phyloP scores from a whole-genome alignment of 2,888 invertebrate genomes.

The Sclerodermus sp. region DNA sequence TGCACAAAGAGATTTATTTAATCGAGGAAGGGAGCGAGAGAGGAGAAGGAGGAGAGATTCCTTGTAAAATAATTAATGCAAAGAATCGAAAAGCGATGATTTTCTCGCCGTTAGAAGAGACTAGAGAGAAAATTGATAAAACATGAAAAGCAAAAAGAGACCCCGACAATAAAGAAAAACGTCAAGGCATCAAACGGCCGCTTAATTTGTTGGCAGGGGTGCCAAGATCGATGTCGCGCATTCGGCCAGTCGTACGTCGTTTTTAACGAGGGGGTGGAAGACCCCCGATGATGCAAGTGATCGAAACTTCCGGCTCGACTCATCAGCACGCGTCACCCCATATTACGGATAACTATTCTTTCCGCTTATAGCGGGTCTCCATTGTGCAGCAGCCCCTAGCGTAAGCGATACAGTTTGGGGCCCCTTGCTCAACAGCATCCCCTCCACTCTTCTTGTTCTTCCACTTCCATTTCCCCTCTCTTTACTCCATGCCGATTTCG shows the following conservation, averaged over 20 bases:
- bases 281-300: conserved; percentile 19
- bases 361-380: conserved; percentile 46
- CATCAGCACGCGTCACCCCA: conserved; percentile 52
- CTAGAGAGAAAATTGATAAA: too few species aligned
- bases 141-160: conserved; percentile 17
- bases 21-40: too few species aligned
- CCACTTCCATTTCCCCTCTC: conserved; percentile 27
- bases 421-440: conserved; percentile 16
- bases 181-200: conserved; percentile 10
- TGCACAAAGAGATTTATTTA: too few species aligned
- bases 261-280: conserved; percentile 21
- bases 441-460: conserved; percentile 12
- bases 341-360: conserved; percentile 53
- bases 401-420: conserved; percentile 49
- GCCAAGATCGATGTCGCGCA: conserved; percentile 9
- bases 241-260: conserved; percentile 14
- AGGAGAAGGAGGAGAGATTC: too few species aligned
- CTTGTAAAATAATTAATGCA: too few species aligned
- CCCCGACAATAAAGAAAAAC: conserved; percentile 14
- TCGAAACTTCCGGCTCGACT: conserved; percentile 51
- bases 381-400: conserved; percentile 39
- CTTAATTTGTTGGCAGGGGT: conserved; percentile 12
- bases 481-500: conserved; percentile 31
- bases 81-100: too few species aligned
- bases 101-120: too few species aligned